These are phyloP conservation scores for Cerastis leucographa DNA, from an alignment of 2,888 invertebrate species.

Conservation along the genomic window DNA sequence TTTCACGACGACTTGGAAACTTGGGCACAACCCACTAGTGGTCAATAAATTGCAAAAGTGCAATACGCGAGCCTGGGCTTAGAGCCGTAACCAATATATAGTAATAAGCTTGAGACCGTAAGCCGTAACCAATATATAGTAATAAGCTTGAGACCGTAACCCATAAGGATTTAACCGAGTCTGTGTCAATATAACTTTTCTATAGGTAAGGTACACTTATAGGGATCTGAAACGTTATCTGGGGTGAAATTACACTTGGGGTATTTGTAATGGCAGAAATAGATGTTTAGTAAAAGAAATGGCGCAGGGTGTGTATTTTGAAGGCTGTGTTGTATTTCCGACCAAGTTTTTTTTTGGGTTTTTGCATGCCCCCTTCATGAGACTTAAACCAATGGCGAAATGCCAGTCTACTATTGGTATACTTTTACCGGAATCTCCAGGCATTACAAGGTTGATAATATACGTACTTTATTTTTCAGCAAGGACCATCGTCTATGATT, in stretches of 20 bases:
- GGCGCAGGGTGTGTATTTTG: not conserved
- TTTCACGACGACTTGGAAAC: not conserved
- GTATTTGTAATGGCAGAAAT: not conserved
- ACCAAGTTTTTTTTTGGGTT: too few relatives aligned
- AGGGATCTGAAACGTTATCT: not conserved
- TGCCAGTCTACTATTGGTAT: not conserved
- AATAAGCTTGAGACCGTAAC: conserved; percentile 12
- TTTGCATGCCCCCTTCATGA: not conserved
- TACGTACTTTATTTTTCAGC: not conserved
- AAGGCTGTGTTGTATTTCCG: not conserved
- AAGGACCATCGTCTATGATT: not conserved
- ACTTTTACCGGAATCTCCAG: not conserved
- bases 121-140: conserved; percentile 35
- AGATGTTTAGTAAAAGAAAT: not conserved
- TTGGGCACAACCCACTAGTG: not conserved
- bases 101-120: conserved; percentile 15
- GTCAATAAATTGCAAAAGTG: conserved; percentile 33
- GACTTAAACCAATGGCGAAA: not conserved
- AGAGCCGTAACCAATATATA: conserved; percentile 38
- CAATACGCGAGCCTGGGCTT: conserved; percentile 15
- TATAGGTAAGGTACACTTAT: not conserved
- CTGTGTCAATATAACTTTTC: not conserved
- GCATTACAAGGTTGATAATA: not conserved
- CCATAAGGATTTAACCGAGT: not conserved
- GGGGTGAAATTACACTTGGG: not conserved